Evolutionary conservation across 1,140 invertebrate species (phyloP).

Genomic region (Pogonomyrmex californicus): DNA sequence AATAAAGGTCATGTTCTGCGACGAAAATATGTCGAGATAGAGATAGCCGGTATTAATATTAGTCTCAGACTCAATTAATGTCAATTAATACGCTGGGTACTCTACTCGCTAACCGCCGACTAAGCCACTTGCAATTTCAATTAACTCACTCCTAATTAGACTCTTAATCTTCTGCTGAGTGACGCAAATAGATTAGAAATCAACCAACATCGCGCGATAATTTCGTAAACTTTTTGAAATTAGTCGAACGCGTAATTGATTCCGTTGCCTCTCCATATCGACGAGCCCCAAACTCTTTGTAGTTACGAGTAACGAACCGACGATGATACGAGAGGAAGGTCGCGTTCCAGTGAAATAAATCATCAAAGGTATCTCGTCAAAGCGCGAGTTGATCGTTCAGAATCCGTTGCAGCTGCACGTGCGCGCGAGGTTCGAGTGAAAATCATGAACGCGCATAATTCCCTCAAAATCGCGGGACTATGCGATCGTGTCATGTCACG

Average conservation of each 20-base stretch:
- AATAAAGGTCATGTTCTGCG: slow-evolving; percentile 19
- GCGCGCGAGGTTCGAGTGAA: slow-evolving; percentile 13
- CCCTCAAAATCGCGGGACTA: slow-evolving; percentile 18
- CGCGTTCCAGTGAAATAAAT: slow-evolving; percentile 46
- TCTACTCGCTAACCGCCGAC: slow-evolving; percentile 52
- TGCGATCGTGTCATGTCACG: not conserved
- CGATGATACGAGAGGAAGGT: slow-evolving; percentile 37
- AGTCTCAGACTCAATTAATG: slow-evolving; percentile 65
- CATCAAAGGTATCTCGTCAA: slow-evolving; percentile 57
- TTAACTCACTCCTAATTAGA: slow-evolving; percentile 35
- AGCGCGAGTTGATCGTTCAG: slow-evolving; percentile 37
- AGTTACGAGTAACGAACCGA: slow-evolving; percentile 38
- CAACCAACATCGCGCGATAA: slow-evolving; percentile 16
- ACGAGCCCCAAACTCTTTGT: slow-evolving; percentile 28
- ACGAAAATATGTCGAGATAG: slow-evolving; percentile 61
- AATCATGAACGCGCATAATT: slow-evolving; percentile 50
- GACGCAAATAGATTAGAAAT: not conserved
- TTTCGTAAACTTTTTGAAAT: slow-evolving; percentile 63
- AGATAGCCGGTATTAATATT: slow-evolving; percentile 64
- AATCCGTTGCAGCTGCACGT: not conserved
- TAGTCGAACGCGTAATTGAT: slow-evolving; percentile 64
- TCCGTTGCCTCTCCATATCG: slow-evolving; percentile 19
- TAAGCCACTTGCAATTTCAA: slow-evolving; percentile 63
- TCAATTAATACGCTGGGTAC: slow-evolving; percentile 69
- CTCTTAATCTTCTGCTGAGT: slow-evolving; percentile 31